Conservation (phyloP, 2,888 invertebrate genomes). For the Trichopoda pennipes region DNA sequence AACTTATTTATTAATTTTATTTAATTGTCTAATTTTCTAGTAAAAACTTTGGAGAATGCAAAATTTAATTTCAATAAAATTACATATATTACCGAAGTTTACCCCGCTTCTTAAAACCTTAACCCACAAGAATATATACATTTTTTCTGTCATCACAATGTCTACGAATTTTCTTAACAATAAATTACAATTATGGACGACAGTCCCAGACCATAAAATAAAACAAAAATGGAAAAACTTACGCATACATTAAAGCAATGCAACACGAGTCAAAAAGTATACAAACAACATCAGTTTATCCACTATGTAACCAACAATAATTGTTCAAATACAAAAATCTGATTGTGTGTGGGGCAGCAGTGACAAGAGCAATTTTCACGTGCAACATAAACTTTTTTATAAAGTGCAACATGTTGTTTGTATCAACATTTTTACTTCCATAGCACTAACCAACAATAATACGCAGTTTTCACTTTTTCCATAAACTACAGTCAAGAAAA, state of each 20-base stretch:
- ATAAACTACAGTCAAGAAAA: constrained; percentile 3
- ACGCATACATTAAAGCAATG: background rate
- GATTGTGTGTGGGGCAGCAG: constrained; percentile 4
- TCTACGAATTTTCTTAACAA: constrained; percentile 35
- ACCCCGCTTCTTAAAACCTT: no score
- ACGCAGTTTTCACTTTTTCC: constrained; percentile 40
- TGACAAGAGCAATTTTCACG: constrained; percentile 57
- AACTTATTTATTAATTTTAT: no score
- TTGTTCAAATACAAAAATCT: background rate
- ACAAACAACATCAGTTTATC: background rate
- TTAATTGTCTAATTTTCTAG: no score
- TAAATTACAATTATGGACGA: constrained; percentile 65
- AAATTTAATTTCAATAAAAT: no score
- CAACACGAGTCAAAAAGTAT: constrained; percentile 12
- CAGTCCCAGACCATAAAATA: constrained; percentile 56
- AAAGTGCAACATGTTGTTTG: constrained; percentile 44
- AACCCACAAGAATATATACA: no score
- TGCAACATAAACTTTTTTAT: constrained; percentile 46
- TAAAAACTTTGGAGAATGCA: no score
- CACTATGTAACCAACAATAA: constrained; percentile 4
- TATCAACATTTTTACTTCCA: constrained; percentile 14
- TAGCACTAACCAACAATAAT: constrained; percentile 23
- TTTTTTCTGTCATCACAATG: constrained; percentile 10
- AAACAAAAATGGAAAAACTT: constrained; percentile 14
- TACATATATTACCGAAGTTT: no score